Evolutionary conservation across 2,797 vertebrate species (phyloP).

Genomic region (Rhabdophis nuchalis): DNA sequence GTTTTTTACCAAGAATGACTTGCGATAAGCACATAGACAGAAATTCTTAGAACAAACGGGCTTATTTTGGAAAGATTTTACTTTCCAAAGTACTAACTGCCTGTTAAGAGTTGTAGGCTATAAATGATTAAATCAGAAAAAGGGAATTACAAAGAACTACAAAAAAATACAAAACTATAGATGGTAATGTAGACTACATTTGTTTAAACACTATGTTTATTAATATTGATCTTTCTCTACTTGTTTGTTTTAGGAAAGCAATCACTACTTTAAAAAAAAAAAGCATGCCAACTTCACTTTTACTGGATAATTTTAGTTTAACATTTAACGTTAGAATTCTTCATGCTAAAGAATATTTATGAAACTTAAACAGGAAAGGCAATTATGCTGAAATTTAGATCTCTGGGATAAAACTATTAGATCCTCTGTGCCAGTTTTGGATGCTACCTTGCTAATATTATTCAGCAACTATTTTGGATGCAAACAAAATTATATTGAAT

Average conservation of each 20-base stretch:
- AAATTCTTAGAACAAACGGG: background rate
- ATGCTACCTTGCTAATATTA: background rate
- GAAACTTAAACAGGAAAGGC: constrained; percentile 33
- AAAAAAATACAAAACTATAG: constrained; percentile 47
- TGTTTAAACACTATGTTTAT: constrained; percentile 40
- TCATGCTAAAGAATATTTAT: constrained; percentile 49
- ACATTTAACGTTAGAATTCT: constrained; percentile 42
- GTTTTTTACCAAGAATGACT: background rate
- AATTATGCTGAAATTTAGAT: background rate
- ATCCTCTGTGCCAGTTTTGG: background rate
- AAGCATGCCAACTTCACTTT: constrained; percentile 28
- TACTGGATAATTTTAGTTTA: constrained; percentile 32
- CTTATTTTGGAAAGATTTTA: constrained; percentile 10
- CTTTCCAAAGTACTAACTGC: constrained; percentile 35
- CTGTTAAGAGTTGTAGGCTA: constrained; percentile 20
- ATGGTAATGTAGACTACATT: constrained; percentile 8
- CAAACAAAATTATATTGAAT: background rate
- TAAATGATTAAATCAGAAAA: constrained; percentile 46
- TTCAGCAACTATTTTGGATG: background rate
- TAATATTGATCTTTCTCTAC: constrained; percentile 33
- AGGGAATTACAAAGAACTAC: constrained; percentile 22
- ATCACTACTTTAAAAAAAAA: constrained; percentile 37
- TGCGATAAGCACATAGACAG: background rate
- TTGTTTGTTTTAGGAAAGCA: constrained; percentile 38
- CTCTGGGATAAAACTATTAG: background rate